Conservation (phyloP, 2,888 invertebrate genomes). For the Vanessa cardui region DNA sequence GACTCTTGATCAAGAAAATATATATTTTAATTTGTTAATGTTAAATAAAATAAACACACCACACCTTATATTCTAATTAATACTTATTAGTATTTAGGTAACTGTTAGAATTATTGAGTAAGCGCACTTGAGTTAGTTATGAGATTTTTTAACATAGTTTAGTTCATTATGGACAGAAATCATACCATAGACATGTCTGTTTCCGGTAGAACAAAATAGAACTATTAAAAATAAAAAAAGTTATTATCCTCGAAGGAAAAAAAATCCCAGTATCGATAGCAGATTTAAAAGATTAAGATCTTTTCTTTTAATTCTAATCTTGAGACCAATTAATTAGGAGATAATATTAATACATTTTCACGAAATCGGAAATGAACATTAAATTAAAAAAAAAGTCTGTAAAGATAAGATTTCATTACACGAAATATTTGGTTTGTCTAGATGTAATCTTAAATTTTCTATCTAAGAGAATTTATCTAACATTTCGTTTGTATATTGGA, state of each 20-base stretch:
- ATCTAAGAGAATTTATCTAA: constrained; percentile 42
- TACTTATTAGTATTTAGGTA: constrained; percentile 48
- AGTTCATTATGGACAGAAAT: background rate
- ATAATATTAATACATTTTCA: no score
- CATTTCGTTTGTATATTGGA: constrained; percentile 70
- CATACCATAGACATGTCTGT: background rate
- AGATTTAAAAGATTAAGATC: no score
- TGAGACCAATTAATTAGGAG: no score
- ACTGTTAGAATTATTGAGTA: constrained; percentile 62
- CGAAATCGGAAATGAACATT: no score
- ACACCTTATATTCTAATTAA: constrained; percentile 79
- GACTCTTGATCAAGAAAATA: constrained; percentile 31
- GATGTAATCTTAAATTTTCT: constrained; percentile 44
- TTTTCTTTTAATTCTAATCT: no score
- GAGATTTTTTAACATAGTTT: constrained; percentile 14
- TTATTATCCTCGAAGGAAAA: no score
- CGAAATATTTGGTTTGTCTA: constrained; percentile 29
- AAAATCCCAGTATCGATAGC: no score
- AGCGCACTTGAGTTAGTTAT: constrained; percentile 39
- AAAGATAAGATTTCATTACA: background rate
- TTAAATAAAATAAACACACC: constrained; percentile 66
- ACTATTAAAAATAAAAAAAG: background rate
- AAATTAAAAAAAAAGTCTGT: no score
- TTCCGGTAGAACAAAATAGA: background rate
- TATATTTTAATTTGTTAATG: constrained; percentile 36